Percentiles rank a stretch among this genome's conserved stretches.
Conservation (phyloP, 2,888 invertebrate genomes). For the Lamproptera curius region DNA sequence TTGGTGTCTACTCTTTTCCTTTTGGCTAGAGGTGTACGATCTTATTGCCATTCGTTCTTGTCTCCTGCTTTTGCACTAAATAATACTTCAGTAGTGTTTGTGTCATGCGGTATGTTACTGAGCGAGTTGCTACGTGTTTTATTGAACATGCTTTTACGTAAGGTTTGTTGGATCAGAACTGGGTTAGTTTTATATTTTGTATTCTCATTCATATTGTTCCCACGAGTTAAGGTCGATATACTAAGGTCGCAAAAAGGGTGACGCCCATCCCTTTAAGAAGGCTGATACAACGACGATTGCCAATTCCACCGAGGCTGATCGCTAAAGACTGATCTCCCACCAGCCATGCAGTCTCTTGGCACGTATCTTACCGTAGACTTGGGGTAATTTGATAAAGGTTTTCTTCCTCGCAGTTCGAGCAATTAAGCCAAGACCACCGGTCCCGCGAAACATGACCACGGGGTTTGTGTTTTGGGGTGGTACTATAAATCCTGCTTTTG, state of each 20-base stretch:
- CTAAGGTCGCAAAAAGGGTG: slow-evolving; percentile 21
- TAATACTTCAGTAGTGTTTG: no score
- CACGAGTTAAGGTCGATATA: slow-evolving; percentile 14
- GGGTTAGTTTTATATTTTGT: slow-evolving; percentile 7
- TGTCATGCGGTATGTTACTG: not conserved
- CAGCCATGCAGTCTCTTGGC: not conserved
- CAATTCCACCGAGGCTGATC: slow-evolving; percentile 26
- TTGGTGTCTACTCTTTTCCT: not conserved
- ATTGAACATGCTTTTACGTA: slow-evolving; percentile 11
- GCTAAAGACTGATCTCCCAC: no score
- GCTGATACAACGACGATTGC: slow-evolving; percentile 20
- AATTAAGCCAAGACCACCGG: not conserved
- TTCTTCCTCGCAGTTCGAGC: not conserved
- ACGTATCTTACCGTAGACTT: not conserved
- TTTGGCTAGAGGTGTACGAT: not conserved
- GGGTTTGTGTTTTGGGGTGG: not conserved
- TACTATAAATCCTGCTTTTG: no score
- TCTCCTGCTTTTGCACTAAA: not conserved
- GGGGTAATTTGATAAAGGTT: not conserved
- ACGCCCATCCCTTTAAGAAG: slow-evolving; percentile 24
- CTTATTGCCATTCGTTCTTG: not conserved
- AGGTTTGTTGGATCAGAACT: slow-evolving; percentile 6
- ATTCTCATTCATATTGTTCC: slow-evolving; percentile 6
- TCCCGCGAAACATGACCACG: not conserved
- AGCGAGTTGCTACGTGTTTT: slow-evolving; percentile 1